phyloP scores from a whole-genome alignment of 2,888 invertebrate species.

The Microdon myrmicae region DNA sequence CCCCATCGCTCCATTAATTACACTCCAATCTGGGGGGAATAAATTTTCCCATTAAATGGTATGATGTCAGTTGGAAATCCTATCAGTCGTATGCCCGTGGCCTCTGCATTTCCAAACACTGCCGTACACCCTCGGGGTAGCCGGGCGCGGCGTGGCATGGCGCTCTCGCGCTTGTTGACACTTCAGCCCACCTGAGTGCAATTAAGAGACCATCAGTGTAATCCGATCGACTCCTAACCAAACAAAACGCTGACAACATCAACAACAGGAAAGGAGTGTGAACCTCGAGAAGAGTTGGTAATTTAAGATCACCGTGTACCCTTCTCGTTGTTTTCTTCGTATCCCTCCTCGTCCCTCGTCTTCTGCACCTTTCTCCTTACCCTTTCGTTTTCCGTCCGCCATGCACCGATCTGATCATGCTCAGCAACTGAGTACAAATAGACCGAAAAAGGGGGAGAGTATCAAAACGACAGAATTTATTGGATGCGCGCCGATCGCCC shows the following conservation, averaged over 20 bases:
- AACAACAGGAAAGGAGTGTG: constrained; percentile 28
- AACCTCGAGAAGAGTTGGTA: constrained; percentile 43
- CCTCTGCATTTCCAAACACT: constrained; percentile 26
- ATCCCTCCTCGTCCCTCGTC: constrained; percentile 9
- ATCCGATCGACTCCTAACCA: constrained; percentile 47
- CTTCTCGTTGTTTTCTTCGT: constrained; percentile 1
- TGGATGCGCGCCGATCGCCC: constrained; percentile 45
- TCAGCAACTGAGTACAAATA: too few species aligned
- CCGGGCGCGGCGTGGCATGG: neutral
- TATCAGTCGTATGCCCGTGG: constrained; percentile 12
- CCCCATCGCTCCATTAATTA: constrained; percentile 36
- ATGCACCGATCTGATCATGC: constrained; percentile 17
- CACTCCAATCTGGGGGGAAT: constrained; percentile 31
- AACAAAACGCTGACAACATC: constrained; percentile 10
- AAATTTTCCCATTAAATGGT: constrained; percentile 45
- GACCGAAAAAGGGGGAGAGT: constrained; percentile 30
- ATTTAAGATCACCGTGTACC: too few species aligned
- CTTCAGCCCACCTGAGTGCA: constrained; percentile 51
- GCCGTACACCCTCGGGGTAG: constrained; percentile 22
- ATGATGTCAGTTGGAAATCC: constrained; percentile 38
- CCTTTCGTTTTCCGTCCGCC: constrained; percentile 1
- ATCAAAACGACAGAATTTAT: constrained; percentile 45
- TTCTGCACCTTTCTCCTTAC: too few species aligned
- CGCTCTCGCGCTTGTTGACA: constrained; percentile 43
- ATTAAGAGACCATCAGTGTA: constrained; percentile 52